Evolutionary conservation across 2,888 invertebrate genomes (phyloP).

Genomic region (Mayetiola destructor): DNA sequence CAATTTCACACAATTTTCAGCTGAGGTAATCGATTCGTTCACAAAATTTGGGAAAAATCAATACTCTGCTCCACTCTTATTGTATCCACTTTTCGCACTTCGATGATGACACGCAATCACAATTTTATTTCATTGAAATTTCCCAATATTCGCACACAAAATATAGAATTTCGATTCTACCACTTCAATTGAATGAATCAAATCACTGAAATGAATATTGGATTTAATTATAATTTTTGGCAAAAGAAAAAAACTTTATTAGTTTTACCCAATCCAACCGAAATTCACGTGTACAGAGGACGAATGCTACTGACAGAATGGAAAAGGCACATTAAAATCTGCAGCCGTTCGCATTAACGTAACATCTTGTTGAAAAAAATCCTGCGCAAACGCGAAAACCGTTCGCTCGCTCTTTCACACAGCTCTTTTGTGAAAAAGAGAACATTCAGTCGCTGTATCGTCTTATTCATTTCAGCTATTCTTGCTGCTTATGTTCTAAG

Average conservation of each 20-base stretch:
- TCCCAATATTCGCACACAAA: not conserved
- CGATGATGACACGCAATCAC: too few relatives aligned
- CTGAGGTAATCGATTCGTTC: too few relatives aligned
- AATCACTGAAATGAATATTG: too few relatives aligned
- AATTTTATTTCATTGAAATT: too few relatives aligned
- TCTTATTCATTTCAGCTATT: not conserved
- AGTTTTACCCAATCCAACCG: not conserved
- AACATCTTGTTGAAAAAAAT: not conserved
- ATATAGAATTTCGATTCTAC: too few relatives aligned
- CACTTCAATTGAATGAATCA: too few relatives aligned
- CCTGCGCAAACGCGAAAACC: slow-evolving; percentile 10
- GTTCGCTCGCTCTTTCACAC: not conserved
- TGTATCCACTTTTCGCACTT: too few relatives aligned
- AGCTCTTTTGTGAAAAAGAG: not conserved
- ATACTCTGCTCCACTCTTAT: too few relatives aligned
- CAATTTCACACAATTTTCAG: too few relatives aligned
- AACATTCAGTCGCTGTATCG: too few relatives aligned
- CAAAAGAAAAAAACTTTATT: not conserved
- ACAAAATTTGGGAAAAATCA: too few relatives aligned
- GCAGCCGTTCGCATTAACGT: too few relatives aligned
- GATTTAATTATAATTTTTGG: not conserved
- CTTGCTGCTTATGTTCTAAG: not conserved
- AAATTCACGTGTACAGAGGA: not conserved
- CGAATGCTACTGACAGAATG: not conserved
- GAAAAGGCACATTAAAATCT: not conserved